A percentile compares a stretch with the other conserved stretches of the same genome.
These are phyloP conservation scores for Apodemus sylvaticus DNA, from an alignment of 2,113 vertebrate species.

Conservation along the genomic window DNA sequence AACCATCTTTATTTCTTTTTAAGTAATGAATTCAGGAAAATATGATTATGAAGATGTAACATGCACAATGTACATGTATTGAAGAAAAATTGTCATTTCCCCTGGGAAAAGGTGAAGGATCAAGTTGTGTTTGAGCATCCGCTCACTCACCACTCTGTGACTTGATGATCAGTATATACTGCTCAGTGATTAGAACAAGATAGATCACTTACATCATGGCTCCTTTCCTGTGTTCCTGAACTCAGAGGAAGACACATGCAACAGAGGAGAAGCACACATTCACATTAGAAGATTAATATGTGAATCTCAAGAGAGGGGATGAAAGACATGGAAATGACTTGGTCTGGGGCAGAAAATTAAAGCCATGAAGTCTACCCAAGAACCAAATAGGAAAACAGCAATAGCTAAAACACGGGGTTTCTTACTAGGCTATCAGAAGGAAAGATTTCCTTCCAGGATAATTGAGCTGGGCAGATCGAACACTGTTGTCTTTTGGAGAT, in stretches of 20 bases:
- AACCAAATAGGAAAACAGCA: not conserved
- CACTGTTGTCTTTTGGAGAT: not conserved
- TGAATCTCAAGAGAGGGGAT: not conserved
- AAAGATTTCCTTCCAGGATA: not conserved
- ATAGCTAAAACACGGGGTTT: not conserved
- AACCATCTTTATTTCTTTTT: constrained; percentile 63
- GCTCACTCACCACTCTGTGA: not conserved
- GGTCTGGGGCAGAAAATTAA: not conserved
- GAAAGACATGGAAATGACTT: not conserved
- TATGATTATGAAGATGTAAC: not conserved
- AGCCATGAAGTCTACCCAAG: not conserved
- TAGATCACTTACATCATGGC: not conserved
- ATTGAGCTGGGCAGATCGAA: not conserved
- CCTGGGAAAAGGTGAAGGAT: constrained; percentile 29
- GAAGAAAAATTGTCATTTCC: constrained; percentile 52
- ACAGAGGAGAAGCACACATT: not conserved
- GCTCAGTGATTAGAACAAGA: not conserved
- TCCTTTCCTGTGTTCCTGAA: constrained; percentile 13
- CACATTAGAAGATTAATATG: not conserved
- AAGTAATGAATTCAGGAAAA: constrained; percentile 18
- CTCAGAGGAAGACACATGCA: not conserved
- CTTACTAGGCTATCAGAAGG: not conserved
- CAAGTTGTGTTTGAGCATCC: not conserved
- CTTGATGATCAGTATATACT: not conserved
- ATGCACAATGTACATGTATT: not conserved